Base-by-base conservation (phyloP, 1,140 invertebrate species). In the Pollicipes pollicipes region DNA sequence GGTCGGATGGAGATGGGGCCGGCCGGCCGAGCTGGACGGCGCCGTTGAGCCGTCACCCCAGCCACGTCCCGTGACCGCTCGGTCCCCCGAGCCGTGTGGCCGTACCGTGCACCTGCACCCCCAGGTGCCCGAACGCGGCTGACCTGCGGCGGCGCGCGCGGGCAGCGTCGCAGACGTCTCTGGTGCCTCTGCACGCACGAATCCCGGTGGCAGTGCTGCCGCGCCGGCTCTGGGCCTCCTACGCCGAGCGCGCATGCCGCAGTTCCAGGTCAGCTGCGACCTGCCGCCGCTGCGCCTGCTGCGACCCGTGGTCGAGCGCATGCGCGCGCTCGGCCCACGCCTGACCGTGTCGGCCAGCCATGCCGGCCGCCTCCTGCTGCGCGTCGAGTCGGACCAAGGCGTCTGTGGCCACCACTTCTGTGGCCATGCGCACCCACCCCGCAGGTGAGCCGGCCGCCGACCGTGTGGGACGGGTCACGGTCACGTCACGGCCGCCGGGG, bases 181-280 rank as follows among this genome's bases (percentile, higher is more conserved):
- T 32, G 73, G 79, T 76, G 70, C 78, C 66, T 88, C 29, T 85
- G 87, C 70, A 84, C 88, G 6, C 90, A 95, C 79, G 90, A 95
- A 86, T 94, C 69, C 90, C 91, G 17, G 88, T 92, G 10, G 82
- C 82, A 72, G 84, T 93, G 0, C 86, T 94, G 73, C 85, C 89
- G 13, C 83, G 86, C 70, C 85, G 87, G 76, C 82, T 89, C 73
- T 94, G 91, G 91, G 76, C 78, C 4, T 84, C 88, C 45, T 91
- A 87, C 78, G 81, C 86, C 71, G 86, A 91, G 76, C 92, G 24
- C 79, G 80, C 70, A 83, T 89, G 74, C 87, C 87, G 16, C 79
- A 85, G 68, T 91, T 85, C 45, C 75, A 90, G 87, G 85, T 93
- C 70, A 87, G 88, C 37, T 85, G 93, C 73, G 84, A 88, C 71